Evolutionary conservation across 1,140 invertebrate genomes (phyloP).

Genomic region (Arion vulgaris): DNA sequence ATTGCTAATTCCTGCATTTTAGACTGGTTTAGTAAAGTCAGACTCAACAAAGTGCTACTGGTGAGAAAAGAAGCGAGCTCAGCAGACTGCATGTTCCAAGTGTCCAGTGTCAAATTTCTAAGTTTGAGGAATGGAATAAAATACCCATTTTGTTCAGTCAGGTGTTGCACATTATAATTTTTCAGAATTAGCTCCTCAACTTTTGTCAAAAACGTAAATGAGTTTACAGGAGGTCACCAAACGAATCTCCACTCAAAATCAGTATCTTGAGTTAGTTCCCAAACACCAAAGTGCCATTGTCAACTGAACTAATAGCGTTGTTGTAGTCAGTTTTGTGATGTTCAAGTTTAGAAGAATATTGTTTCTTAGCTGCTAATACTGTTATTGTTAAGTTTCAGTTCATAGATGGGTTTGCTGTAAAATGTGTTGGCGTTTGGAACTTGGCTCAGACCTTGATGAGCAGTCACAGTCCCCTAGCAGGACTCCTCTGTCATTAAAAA

Average conservation of each 20-base stretch:
- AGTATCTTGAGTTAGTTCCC: not conserved
- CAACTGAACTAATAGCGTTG: not conserved
- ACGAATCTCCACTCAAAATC: not conserved
- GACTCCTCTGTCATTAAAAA: not conserved
- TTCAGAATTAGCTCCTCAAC: not conserved
- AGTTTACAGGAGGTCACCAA: not conserved
- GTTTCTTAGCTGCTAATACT: not conserved
- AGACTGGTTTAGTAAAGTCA: not conserved
- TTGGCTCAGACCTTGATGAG: not conserved
- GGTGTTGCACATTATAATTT: not conserved
- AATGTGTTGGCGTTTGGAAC: not conserved
- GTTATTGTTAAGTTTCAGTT: not conserved
- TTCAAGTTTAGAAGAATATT: not conserved
- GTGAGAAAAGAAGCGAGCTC: not conserved
- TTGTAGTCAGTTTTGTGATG: not conserved
- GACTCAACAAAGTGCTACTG: not conserved
- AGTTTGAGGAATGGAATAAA: constrained; percentile 1
- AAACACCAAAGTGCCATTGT: not conserved
- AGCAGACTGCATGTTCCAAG: not conserved
- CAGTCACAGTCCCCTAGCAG: not conserved
- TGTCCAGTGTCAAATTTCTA: constrained; percentile 8
- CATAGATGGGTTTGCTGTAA: not conserved
- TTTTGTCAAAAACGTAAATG: not conserved
- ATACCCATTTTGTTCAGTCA: not conserved
- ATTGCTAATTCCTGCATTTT: not conserved